Base-by-base conservation (phyloP, 2,797 vertebrate species). In the Manis crassicaudata region DNA sequence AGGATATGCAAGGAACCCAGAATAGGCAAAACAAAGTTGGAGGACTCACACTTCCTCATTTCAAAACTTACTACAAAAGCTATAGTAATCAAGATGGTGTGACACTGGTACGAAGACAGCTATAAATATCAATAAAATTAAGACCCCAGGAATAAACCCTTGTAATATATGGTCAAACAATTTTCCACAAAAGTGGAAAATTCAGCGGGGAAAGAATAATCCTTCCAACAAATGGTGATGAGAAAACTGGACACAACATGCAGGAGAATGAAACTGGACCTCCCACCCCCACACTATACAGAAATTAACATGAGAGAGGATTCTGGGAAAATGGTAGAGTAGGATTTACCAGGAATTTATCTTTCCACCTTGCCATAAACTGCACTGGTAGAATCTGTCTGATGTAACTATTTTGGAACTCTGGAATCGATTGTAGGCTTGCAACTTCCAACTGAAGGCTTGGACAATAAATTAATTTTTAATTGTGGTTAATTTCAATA, bases 21-120 rank as follows among this genome's bases (percentile, higher is more conserved):
- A 93, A 60, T 9, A 70, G 46, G n/a, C 65, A 58, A 89, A 73
- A 46, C 9, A 46, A 73, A 85, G 43, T 16, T 79, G 43, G 37
- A 90, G 73, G 23, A 87, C 52, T 43, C 60, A 43, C 6, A 62
- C 14, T 92, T 60, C 21, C 60, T 65, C 32, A 83, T 88, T 83
- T 87, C 11, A 90, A 90, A 93, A 56, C 21, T 35, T 50, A 72
- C 11, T 88, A 83, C 11, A 46, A 91, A 86, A 93, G 50, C 68
- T 70, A 67, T 0, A 52, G 29, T 40, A 52, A 63, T 21, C 3
- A 1, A 50, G 52, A 77, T n/a, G 3, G 58, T 13, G 4, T 54
- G 60, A 43, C 40, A 50, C 9, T 1, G 32, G 43, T 58, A 65
- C 16, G 32, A 52, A 68, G 32, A 20, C 7, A 29, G 65, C 60